Evolutionary conservation across 2,113 vertebrate genomes (phyloP), one percentile per base, ranked within the genome.

Genomic region (Cinclus cinclus): DNA sequence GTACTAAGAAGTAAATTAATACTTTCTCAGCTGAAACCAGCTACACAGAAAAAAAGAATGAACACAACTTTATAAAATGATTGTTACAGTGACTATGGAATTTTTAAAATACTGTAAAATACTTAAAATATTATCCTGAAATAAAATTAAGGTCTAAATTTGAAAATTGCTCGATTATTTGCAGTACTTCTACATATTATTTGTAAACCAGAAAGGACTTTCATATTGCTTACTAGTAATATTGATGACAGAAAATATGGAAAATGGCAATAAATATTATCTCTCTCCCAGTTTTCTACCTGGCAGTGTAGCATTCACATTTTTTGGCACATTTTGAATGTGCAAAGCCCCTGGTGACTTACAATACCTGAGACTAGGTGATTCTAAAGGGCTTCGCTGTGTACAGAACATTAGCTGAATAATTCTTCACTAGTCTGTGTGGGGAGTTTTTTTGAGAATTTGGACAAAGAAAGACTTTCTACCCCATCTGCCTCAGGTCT

Each of bases 401-500:
- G 30, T 64, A 42, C 2, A 0, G 3, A 76, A 55, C 6, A 21
- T 18, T 13, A 80, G 10, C 4, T 64, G 68, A 80, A 52, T 25
- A 44, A 55, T 39, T 73, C 85, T 83, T 58, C 53, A 58, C 3
- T 19, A 5, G 7, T 33, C 15, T 20, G 0, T 13, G 10, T 46
- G 24, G 13, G 17, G 81, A 11, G 46, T 31, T 69, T 94, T 78
- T 17, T 70, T 44, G 31, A 56, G 10, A 44, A 60, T n/a, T 35
- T 70, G 31, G 13, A 70, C 23, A 50, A 58, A 65, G 24, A 30
- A 71, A 50, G 31, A 35, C 24, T 44, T 75, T 76, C 16, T 83
- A 30, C 2, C 1, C 15, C 4, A 20, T 9, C 10, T 62, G 11
- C 16, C 28, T 65, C 8, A 21, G 23, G 7, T 60, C 2, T 1